Conservation (phyloP, 92 coral and sea anemone species). For the Metridium senile region DNA sequence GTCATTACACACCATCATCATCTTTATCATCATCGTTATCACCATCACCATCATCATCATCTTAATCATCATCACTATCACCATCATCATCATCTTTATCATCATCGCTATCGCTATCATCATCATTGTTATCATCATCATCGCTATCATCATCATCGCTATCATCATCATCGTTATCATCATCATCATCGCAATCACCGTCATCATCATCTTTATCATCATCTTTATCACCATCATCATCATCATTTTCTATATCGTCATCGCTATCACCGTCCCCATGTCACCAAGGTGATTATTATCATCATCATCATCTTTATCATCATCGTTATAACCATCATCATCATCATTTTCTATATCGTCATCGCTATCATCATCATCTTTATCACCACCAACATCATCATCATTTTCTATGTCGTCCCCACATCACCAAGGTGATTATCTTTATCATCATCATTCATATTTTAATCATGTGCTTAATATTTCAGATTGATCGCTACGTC, state of each 20-base stretch:
- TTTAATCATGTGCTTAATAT: not conserved
- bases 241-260: not conserved
- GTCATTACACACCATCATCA: too few species aligned
- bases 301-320: not conserved
- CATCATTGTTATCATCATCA: too few species aligned
- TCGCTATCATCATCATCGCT: too few species aligned
- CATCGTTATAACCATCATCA: not conserved
- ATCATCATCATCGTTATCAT: too few species aligned
- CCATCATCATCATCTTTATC: too few species aligned
- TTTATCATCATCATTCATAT: not conserved
- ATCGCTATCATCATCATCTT: not conserved
- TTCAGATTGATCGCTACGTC: constrained; percentile 37
- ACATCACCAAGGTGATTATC: not conserved
- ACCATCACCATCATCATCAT: too few species aligned
- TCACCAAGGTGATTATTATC: not conserved
- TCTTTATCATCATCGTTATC: too few species aligned
- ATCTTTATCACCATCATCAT: not conserved
- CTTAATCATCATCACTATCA: too few species aligned
- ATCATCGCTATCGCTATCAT: too few species aligned
- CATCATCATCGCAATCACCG: not conserved
- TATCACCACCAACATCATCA: not conserved
- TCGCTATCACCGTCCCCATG: not conserved
- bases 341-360: not conserved
- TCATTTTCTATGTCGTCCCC: not conserved
- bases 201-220: not conserved